Conservation (phyloP, 2,888 invertebrate genomes). For the Phaedon cochleariae region DNA sequence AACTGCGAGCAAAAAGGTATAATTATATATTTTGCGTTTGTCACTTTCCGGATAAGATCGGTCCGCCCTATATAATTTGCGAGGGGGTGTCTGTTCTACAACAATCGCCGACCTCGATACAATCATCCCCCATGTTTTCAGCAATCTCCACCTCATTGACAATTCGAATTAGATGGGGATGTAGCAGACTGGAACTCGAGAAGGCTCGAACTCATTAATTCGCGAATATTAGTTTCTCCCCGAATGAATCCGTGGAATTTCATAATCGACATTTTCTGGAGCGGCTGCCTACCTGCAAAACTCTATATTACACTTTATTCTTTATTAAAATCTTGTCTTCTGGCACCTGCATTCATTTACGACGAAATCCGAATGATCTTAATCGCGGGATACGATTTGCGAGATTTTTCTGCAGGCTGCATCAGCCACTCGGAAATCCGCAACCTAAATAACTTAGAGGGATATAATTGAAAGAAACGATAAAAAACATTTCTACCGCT, state of each 20-base stretch:
- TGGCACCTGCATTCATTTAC: slow-evolving; percentile 20
- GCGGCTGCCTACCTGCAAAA: slow-evolving; percentile 16
- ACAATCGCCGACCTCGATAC: slow-evolving; percentile 25
- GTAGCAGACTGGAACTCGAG: slow-evolving; percentile 32
- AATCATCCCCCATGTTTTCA: slow-evolving; percentile 32
- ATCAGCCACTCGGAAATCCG: too few relatives aligned
- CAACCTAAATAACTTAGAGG: background rate
- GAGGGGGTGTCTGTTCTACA: slow-evolving; percentile 21
- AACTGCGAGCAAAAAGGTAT: too few relatives aligned
- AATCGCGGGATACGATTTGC: background rate
- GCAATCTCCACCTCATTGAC: slow-evolving; percentile 35
- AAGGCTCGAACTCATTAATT: slow-evolving; percentile 34
- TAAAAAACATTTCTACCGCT: background rate
- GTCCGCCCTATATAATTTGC: slow-evolving; percentile 16
- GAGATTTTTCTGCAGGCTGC: background rate
- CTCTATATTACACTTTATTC: slow-evolving; percentile 19
- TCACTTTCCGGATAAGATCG: slow-evolving; percentile 4
- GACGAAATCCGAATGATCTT: slow-evolving; percentile 19
- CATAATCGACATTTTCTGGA: slow-evolving; percentile 27
- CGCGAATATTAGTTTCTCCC: slow-evolving; percentile 28
- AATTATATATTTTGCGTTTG: too few relatives aligned
- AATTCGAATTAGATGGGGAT: slow-evolving; percentile 32
- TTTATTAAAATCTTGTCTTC: slow-evolving; percentile 17
- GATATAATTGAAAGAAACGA: background rate
- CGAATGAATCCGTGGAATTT: slow-evolving; percentile 28